phyloP scores from a whole-genome alignment of 2,113 vertebrate species.

The Nestor notabilis region DNA sequence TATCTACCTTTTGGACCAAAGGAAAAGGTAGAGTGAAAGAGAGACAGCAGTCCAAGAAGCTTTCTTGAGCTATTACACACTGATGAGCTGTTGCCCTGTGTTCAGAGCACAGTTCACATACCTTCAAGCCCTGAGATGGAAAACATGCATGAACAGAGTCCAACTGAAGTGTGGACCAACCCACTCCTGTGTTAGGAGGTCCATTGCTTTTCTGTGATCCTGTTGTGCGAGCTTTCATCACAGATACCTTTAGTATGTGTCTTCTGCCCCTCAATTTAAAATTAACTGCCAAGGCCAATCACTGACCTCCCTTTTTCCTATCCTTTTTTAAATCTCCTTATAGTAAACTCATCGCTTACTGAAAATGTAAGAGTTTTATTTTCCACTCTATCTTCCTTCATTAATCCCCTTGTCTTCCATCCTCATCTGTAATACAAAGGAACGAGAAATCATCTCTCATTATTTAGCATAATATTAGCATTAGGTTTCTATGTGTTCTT shows the following conservation, averaged over 20 bases:
- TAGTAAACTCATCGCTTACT: neutral
- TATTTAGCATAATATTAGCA: constrained; percentile 19
- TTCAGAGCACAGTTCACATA: neutral
- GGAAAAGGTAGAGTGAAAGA: neutral
- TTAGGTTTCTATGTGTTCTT: neutral
- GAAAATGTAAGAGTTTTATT: neutral
- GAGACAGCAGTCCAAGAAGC: neutral
- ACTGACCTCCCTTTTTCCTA: neutral
- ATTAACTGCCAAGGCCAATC: neutral
- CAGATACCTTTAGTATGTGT: neutral
- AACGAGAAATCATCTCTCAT: constrained; percentile 2
- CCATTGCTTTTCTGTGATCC: neutral
- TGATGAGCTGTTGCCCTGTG: too few relatives aligned
- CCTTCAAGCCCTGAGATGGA: neutral
- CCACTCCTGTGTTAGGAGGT: neutral
- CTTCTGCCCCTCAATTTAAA: neutral
- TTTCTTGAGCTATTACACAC: neutral
- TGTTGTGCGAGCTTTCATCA: neutral
- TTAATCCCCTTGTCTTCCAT: constrained; percentile 8
- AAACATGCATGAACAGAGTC: fast-evolving
- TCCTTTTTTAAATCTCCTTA: neutral
- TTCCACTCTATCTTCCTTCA: neutral
- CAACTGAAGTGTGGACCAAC: neutral
- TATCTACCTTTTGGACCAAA: neutral
- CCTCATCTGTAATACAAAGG: neutral